Conservation (phyloP, 1,140 invertebrate species). For the Colletes latitarsis region DNA sequence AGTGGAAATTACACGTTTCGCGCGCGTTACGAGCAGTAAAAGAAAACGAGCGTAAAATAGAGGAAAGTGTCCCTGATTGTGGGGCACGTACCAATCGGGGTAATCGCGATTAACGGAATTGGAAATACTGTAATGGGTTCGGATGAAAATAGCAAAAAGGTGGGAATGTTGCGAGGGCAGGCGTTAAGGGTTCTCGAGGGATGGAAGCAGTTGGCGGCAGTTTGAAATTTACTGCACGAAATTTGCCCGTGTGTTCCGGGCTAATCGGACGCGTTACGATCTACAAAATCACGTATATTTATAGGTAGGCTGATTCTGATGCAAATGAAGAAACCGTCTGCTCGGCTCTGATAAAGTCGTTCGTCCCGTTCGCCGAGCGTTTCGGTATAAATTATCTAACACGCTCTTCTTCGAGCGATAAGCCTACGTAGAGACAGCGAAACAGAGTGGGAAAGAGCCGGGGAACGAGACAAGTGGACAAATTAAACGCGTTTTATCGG, state of each 20-base stretch:
- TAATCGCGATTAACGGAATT: too few species aligned
- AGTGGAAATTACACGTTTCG: too few species aligned
- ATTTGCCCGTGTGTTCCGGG: neutral
- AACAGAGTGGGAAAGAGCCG: neutral
- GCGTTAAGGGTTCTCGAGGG: too few species aligned
- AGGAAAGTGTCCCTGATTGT: too few species aligned
- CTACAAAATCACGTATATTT: constrained; percentile 61
- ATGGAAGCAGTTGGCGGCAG: neutral
- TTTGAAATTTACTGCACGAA: constrained; percentile 11
- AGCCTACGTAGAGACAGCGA: constrained; percentile 27
- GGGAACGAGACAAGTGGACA: neutral
- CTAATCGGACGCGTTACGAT: constrained; percentile 48
- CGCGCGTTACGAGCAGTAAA: too few species aligned
- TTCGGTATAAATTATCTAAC: constrained; percentile 58
- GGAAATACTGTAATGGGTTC: too few species aligned
- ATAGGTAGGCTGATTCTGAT: constrained; percentile 60
- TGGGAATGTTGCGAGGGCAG: too few species aligned
- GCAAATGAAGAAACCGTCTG: constrained; percentile 51
- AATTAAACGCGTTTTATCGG: constrained; percentile 46
- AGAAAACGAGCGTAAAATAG: too few species aligned
- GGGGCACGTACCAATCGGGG: too few species aligned
- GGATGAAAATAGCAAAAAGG: too few species aligned
- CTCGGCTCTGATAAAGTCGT: constrained; percentile 59
- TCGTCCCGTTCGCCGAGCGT: constrained; percentile 51
- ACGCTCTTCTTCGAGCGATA: constrained; percentile 49